Base-by-base conservation (phyloP, 2,888 invertebrate genomes). In the Drosophila rellima region DNA sequence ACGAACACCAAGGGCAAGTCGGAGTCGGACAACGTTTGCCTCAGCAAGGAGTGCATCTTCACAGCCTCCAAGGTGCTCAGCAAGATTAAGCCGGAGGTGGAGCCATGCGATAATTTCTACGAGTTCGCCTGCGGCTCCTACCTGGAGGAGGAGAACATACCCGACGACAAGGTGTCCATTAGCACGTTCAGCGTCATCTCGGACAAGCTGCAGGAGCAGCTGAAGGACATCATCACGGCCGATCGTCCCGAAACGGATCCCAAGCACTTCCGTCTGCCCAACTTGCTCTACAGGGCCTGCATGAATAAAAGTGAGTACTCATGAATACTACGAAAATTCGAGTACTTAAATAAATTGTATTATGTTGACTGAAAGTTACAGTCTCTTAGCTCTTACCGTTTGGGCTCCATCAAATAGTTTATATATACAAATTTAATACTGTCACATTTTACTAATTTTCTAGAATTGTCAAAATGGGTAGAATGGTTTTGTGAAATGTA, bases 61-160 rank as follows among this genome's bases (percentile, higher is more conserved):
- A 95, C 93, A 92, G 96, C 96, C 2, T 95, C 95, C 3, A 93
- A 94, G 51, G 93, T 96, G 18, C 90, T 96, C 59, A 93, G 94
- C 64, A 95, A 95, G 85, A 95, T 96, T 94, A 95, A 96, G 82
- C 84, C 92, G 3, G 91, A 92, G 2, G 94, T 95, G 0, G 95
- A 96, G 72, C 96, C 96, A 0, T 96, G 96, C 86, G 95, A 96
- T 82, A 95, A 96, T 90, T 96, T 96, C 91, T 96, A 96, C 90
- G 93, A 95, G 79, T 96, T 96, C 87, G 94, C 96, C 5, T 96
- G 96, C 83, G 96, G 96, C 4, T 94, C 94, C 48, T 96, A 96
- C 90, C 90, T 96, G 3, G 94, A 95, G 73, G 93, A 94, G 20
- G 95, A 95, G 4, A 93, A 93, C 66, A 96, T 96, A 70, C 96